Conservation (phyloP, 2,797 vertebrate species). For the Alexandromys oeconomus region DNA sequence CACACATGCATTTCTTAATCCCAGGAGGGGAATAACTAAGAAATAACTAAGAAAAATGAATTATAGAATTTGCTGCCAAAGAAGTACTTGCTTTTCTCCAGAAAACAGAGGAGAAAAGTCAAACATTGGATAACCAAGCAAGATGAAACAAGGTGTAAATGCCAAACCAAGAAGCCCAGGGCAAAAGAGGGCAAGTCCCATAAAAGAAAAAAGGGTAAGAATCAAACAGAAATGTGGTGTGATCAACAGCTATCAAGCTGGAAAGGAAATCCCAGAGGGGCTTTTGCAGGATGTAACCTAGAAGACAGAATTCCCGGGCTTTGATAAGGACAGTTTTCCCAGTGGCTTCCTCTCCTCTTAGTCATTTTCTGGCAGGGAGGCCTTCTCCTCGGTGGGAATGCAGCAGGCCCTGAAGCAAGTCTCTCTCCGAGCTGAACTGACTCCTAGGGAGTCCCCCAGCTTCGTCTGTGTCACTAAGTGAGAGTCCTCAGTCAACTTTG, state of each 20-base stretch:
- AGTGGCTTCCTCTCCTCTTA: not conserved
- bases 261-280: constrained; percentile 41
- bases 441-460: not conserved
- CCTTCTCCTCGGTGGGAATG: not conserved
- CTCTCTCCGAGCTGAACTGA: not conserved
- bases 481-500: not conserved
- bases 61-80: not conserved
- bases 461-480: not conserved
- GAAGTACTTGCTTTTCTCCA: not conserved
- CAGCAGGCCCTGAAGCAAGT: not conserved
- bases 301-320: constrained; percentile 31
- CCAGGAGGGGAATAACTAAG: not conserved
- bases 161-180: constrained; percentile 54
- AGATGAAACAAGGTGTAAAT: constrained; percentile 54
- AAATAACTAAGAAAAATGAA: not conserved
- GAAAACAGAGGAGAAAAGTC: constrained; percentile 22
- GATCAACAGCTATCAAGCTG: not conserved
- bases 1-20: constrained; percentile 8
- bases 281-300: not conserved
- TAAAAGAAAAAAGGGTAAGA: not conserved
- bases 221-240: constrained; percentile 9
- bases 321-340: constrained; percentile 40
- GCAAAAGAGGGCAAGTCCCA: constrained; percentile 49
- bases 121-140: not conserved
- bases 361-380: not conserved